Conservation (phyloP, 1,140 invertebrate genomes). For the Procambarus virginalis region DNA sequence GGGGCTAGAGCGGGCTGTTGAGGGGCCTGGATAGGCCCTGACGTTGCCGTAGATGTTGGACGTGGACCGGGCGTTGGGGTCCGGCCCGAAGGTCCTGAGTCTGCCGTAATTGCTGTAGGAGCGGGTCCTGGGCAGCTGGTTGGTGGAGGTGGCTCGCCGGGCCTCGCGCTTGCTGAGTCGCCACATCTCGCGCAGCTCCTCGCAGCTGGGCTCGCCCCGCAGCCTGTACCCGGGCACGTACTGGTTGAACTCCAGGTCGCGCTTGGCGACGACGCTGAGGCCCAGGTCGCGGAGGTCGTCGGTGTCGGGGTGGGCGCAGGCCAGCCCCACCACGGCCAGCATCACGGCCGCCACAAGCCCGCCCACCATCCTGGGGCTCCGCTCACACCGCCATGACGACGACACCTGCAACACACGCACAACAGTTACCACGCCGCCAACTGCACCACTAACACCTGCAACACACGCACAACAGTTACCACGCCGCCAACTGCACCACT, state of each 20-base stretch:
- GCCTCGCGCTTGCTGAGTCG: constrained; percentile 90
- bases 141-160: constrained; percentile 88
- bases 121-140: constrained; percentile 86
- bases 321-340: constrained; percentile 40
- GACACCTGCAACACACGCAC: constrained; percentile 35
- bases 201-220: constrained; percentile 84
- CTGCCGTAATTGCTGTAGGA: constrained; percentile 82
- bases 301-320: constrained; percentile 47
- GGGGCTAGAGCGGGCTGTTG: constrained; percentile 14
- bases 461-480: too few relatives aligned
- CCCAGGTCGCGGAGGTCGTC: constrained; percentile 22
- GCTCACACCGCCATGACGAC: constrained; percentile 53
- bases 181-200: constrained; percentile 92
- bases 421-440: too few relatives aligned
- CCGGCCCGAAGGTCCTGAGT: constrained; percentile 62
- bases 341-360: constrained; percentile 27
- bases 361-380: constrained; percentile 37
- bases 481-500: too few relatives aligned
- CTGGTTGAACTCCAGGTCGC: constrained; percentile 69
- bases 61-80: constrained; percentile 32
- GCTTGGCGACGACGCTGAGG: constrained; percentile 40
- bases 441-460: too few relatives aligned
- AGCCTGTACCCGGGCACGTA: constrained; percentile 65
- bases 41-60: constrained; percentile 41
- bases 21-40: constrained; percentile 16